phyloP scores from a whole-genome alignment of 2,888 invertebrate species.

The Meteorus cinctellus region DNA sequence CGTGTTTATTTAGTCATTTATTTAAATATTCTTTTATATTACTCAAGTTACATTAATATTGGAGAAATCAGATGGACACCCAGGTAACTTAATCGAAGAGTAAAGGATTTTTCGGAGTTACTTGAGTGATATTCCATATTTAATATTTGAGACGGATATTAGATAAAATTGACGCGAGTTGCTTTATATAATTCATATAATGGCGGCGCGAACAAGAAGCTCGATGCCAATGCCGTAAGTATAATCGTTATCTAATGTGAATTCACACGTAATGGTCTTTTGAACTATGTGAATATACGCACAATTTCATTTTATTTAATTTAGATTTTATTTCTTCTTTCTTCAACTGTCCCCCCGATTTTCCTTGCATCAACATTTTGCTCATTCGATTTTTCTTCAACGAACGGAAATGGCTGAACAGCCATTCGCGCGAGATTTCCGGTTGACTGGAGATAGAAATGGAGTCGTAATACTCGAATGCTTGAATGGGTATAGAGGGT shows the following conservation, averaged over 20 bases:
- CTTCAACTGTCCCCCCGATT: neutral
- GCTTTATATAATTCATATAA: neutral
- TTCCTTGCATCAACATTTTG: constrained; percentile 46
- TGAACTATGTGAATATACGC: too few relatives aligned
- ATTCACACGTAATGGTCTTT: too few relatives aligned
- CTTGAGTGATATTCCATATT: too few relatives aligned
- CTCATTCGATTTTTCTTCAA: constrained; percentile 62
- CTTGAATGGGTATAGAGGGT: constrained; percentile 25
- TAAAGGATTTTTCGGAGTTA: too few relatives aligned
- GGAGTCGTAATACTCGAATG: constrained; percentile 57
- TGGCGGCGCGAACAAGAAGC: neutral
- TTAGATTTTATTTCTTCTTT: too few relatives aligned
- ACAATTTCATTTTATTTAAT: neutral
- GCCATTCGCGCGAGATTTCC: constrained; percentile 72
- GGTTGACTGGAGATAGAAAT: constrained; percentile 69
- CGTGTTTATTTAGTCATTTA: too few relatives aligned
- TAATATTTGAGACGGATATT: neutral
- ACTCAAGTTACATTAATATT: too few relatives aligned
- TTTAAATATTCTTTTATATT: too few relatives aligned
- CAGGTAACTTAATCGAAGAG: too few relatives aligned
- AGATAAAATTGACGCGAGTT: neutral
- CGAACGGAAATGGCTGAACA: constrained; percentile 72
- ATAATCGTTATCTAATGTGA: neutral
- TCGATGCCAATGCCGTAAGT: neutral
- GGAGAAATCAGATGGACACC: too few relatives aligned